These are phyloP conservation scores for Mellivora capensis DNA, from an alignment of 2,113 vertebrate genomes.

Conservation along the genomic window DNA sequence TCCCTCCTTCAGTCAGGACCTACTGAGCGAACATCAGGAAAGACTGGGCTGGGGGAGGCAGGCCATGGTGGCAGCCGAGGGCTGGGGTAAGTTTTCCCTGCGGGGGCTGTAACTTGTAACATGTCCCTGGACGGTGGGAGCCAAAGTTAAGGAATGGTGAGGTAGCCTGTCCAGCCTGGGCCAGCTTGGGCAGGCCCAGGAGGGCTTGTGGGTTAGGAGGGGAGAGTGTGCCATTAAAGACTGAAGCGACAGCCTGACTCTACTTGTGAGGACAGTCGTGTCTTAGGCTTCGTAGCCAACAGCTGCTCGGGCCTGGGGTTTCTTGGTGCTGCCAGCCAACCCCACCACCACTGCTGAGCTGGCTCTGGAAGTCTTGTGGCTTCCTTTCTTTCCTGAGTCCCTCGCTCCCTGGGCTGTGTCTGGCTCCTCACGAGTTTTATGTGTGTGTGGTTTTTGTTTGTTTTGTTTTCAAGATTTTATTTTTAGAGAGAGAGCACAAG, in stretches of 20 bases:
- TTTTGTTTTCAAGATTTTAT: neutral
- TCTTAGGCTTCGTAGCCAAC: neutral
- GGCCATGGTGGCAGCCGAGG: rapidly evolving
- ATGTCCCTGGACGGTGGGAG: neutral
- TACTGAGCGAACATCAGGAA: neutral
- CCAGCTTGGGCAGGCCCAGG: neutral
- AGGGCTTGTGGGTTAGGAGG: neutral
- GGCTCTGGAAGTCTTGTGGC: neutral
- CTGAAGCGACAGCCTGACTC: neutral
- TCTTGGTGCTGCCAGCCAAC: neutral
- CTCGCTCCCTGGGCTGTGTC: neutral
- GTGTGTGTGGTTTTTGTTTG: neutral
- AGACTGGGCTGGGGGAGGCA: rapidly evolving
- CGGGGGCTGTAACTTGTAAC: neutral
- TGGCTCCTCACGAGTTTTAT: neutral
- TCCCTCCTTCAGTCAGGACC: neutral
- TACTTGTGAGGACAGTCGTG: rapidly evolving
- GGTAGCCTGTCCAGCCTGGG: neutral
- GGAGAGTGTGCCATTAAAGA: neutral
- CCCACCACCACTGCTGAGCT: neutral
- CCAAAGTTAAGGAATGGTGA: neutral
- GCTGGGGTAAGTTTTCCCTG: neutral
- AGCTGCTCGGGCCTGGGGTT: neutral
- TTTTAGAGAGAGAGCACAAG: neutral
- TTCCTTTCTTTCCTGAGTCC: neutral